Percentiles rank a stretch among this genome's conserved stretches.
phyloP scores from a whole-genome alignment of 2,888 invertebrate genomes.

The Coelogynopora nodosa region DNA sequence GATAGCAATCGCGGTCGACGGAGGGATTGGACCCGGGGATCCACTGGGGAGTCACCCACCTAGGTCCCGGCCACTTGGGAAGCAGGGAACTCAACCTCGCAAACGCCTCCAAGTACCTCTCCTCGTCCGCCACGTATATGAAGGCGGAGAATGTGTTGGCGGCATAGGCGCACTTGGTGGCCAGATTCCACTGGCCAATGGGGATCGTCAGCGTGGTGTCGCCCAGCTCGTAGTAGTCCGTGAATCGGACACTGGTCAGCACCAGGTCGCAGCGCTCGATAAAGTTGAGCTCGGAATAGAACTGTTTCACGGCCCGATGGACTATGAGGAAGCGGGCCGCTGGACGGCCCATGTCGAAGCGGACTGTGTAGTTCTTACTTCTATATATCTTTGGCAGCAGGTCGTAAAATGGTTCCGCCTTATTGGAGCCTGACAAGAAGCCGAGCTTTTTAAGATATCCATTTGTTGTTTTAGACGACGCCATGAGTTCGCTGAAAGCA shows the following conservation, averaged over 20 bases:
- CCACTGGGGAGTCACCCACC: background rate
- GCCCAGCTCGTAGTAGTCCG: background rate
- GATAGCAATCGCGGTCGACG: background rate
- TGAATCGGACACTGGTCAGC: background rate
- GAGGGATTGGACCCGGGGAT: background rate
- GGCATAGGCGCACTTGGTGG: background rate
- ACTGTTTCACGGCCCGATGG: background rate
- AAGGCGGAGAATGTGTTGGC: background rate
- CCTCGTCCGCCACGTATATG: background rate
- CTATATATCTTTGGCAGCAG: background rate
- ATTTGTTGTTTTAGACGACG: too few relatives aligned
- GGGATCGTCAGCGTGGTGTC: background rate
- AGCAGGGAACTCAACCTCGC: background rate
- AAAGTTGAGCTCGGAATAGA: background rate
- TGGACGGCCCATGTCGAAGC: background rate
- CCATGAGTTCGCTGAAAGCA: too few relatives aligned
- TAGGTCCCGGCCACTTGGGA: background rate
- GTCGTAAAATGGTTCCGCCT: too few relatives aligned
- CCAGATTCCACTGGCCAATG: background rate
- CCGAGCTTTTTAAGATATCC: too few relatives aligned
- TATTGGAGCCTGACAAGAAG: too few relatives aligned
- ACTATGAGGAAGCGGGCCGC: background rate
- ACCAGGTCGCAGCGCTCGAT: background rate
- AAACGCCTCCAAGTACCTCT: background rate
- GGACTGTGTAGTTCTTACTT: background rate